phyloP scores from a whole-genome alignment of 2,888 invertebrate genomes.

The Caenorhabditis virilis region DNA sequence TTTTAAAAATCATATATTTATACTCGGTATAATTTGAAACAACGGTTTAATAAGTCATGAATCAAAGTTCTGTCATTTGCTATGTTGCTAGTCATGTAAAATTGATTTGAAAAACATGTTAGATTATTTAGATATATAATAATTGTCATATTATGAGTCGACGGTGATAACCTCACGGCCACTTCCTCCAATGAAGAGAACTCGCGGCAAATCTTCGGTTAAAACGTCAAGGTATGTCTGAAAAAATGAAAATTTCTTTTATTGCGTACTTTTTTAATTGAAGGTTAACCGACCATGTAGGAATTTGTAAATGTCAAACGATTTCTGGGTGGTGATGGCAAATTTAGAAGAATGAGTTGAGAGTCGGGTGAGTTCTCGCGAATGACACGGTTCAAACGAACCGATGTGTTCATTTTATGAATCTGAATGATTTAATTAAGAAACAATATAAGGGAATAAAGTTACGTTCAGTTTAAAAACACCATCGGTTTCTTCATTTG shows the following conservation, averaged over 20 bases:
- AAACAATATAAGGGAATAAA: not conserved
- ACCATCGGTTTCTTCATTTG: slow-evolving; percentile 34
- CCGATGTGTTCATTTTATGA: slow-evolving; percentile 97
- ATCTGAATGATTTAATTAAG: slow-evolving; percentile 74
- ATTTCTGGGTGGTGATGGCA: slow-evolving; percentile 48
- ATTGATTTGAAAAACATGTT: too few relatives aligned
- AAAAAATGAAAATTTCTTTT: slow-evolving; percentile 2
- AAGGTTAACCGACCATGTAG: slow-evolving; percentile 49
- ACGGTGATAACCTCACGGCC: slow-evolving; percentile 98
- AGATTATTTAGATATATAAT: too few relatives aligned
- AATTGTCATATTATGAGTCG: slow-evolving; percentile 89
- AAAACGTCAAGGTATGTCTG: slow-evolving; percentile 92
- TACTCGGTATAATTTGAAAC: too few relatives aligned
- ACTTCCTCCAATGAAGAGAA: slow-evolving; percentile 79
- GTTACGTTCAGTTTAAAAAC: slow-evolving; percentile 33
- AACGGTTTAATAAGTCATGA: too few relatives aligned
- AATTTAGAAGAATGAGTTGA: slow-evolving; percentile 76
- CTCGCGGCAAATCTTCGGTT: slow-evolving; percentile 86
- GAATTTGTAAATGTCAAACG: slow-evolving; percentile 45
- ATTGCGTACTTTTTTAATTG: not conserved
- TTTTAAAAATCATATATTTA: too few relatives aligned
- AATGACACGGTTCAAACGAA: slow-evolving; percentile 96
- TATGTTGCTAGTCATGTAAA: too few relatives aligned
- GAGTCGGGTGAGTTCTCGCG: slow-evolving; percentile 95
- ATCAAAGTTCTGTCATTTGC: too few relatives aligned